phyloP scores from a whole-genome alignment of 2,113 vertebrate genomes.

The Actenoides lindsayi region DNA sequence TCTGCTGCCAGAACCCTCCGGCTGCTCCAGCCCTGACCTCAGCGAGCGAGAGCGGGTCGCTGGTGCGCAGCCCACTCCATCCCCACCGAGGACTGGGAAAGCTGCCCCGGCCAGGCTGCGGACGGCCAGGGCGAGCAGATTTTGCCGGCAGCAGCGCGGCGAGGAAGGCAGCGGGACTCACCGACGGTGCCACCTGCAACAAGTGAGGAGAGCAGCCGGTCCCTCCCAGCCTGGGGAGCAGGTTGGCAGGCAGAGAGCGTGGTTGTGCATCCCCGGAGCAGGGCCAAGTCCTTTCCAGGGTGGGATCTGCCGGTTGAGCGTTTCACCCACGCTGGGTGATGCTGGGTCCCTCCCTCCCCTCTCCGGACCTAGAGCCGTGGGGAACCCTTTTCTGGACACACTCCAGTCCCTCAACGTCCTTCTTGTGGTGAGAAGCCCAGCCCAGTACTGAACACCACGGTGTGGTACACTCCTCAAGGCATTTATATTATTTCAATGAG shows the following conservation, averaged over 20 bases:
- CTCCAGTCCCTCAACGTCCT: not conserved
- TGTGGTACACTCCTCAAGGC: not conserved
- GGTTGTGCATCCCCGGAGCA: accelerated
- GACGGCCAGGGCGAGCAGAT: not conserved
- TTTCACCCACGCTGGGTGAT: accelerated
- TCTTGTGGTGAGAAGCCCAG: not conserved
- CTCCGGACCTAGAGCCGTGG: accelerated
- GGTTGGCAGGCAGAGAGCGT: accelerated
- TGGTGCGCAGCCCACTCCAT: not conserved
- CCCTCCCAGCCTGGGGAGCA: not conserved
- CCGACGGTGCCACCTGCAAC: not conserved
- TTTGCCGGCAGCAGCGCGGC: not conserved
- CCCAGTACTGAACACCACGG: not conserved
- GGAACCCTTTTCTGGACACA: no score
- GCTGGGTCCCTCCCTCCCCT: not conserved
- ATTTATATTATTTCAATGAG: not conserved
- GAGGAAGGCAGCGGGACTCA: not conserved
- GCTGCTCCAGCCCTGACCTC: not conserved
- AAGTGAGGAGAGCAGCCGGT: not conserved
- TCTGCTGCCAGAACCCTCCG: not conserved
- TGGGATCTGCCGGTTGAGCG: not conserved
- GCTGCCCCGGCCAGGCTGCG: not conserved
- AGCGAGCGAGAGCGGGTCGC: accelerated
- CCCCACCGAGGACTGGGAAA: not conserved
- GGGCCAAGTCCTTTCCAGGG: accelerated